Base-by-base conservation (phyloP, 2,888 invertebrate genomes). In the Alcis repandata region DNA sequence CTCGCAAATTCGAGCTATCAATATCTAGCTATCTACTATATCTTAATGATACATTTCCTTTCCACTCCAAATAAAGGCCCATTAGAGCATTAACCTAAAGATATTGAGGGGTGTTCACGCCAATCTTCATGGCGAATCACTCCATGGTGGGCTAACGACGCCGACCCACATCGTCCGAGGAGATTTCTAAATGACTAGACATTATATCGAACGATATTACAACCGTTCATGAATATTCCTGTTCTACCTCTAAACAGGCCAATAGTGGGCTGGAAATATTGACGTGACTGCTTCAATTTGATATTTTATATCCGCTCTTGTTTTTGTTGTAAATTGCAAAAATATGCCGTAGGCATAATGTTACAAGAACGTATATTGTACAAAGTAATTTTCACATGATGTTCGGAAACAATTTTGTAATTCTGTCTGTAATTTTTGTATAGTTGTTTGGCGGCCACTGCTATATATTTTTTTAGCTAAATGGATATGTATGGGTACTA, bases 171-270 rank as follows among this genome's bases (percentile, higher is more conserved):
- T 63, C 57, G 51, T 45, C 49, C 59, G 36, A 58, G 45, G 53
- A 67, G 69, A 74, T 73, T 75, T 22, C 62, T 62, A 71, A 79
- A 78, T 70, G 68, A 71, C 65, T 61, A 56, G 52, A 70, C 70
- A 67, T 75, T 71, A 69, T 63, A 70, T 58, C 61, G 57, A 76
- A 77, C 69, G 58, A 63, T 69, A 54, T 60, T 57, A 63, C 69
- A 52, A 48, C 53, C 54, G 49, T 59, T 70, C 67, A 65, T 75
- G 74, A 76, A 79, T 76, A 69, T 67, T 65, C 51, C 48, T 51
- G 62, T 71, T 73, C 58, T 46, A 41, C 59, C 40, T 54, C 22
- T 13, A 15, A 46, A 27, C 45, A 6, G 45, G 45, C 41, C 17
- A 8, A 15, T 3, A 41, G 19, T 17, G 41, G 10, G 41, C 8